Conservation (phyloP, 2,113 vertebrate genomes). For the Melanerpes formicivorus region DNA sequence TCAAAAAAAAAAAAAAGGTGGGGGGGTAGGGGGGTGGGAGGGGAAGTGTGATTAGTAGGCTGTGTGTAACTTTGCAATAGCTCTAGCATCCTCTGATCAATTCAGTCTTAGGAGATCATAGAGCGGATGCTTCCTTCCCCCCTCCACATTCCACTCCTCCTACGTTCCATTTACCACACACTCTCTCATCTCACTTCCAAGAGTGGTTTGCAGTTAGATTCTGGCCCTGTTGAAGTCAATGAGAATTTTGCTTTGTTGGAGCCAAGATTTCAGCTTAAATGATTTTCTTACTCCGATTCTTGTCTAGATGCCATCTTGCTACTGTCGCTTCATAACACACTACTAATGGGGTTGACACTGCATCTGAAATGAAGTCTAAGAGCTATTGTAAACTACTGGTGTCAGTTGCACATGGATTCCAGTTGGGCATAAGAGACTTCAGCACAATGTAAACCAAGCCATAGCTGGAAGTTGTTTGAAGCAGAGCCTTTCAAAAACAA, state of each 20-base stretch:
- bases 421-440: background rate
- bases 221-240: slow-evolving; percentile 50
- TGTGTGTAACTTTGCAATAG: background rate
- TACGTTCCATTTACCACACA: slow-evolving; percentile 49
- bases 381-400: slow-evolving; percentile 60
- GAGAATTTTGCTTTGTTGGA: slow-evolving; percentile 40
- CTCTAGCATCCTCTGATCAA: slow-evolving; percentile 28
- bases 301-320: slow-evolving; percentile 60
- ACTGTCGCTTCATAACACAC: slow-evolving; percentile 31
- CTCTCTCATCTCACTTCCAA: slow-evolving; percentile 47
- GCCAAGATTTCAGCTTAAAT: slow-evolving; percentile 46
- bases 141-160: slow-evolving; percentile 54
- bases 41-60: background rate
- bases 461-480: slow-evolving; percentile 30
- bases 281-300: slow-evolving; percentile 45
- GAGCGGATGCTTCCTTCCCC: slow-evolving; percentile 34
- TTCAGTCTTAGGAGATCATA: slow-evolving; percentile 8
- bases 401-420: slow-evolving; percentile 57
- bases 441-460: slow-evolving; percentile 40
- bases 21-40: background rate
- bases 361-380: slow-evolving; percentile 38
- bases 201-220: slow-evolving; percentile 53
- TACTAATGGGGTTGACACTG: slow-evolving; percentile 38
- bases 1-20: background rate
- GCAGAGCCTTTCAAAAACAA: slow-evolving; percentile 47